Evolutionary conservation across 92 coral and sea anemone genomes (phyloP).

Genomic region (Phenganax marumi): DNA sequence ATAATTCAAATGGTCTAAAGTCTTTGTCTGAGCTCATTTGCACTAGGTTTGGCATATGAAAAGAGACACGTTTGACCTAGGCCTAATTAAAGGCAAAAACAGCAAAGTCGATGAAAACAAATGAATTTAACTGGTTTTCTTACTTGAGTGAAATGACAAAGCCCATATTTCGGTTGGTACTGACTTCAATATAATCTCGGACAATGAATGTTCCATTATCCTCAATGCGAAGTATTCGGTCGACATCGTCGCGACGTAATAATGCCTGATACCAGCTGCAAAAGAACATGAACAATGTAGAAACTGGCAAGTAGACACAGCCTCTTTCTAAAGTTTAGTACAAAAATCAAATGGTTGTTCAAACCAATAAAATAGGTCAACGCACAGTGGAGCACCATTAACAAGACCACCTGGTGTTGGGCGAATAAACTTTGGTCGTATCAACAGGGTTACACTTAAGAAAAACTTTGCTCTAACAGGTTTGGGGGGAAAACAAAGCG

Average conservation of each 20-base stretch:
- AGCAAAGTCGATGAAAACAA: neutral
- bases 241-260: conserved; percentile 60
- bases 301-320: neutral
- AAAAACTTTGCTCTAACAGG: too few species aligned
- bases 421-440: too few species aligned
- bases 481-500: too few species aligned
- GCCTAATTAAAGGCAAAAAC: neutral
- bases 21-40: too few species aligned
- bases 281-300: neutral
- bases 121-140: neutral
- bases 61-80: too few species aligned
- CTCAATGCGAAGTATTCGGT: conserved; percentile 45
- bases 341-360: neutral
- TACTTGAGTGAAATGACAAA: conserved; percentile 77
- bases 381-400: too few species aligned
- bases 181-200: conserved; percentile 59
- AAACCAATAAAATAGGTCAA: too few species aligned
- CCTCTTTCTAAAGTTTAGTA: conserved; percentile 22
- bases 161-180: conserved; percentile 61
- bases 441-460: too few species aligned
- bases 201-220: conserved; percentile 68
- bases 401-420: too few species aligned
- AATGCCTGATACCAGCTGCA: conserved; percentile 70
- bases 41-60: too few species aligned
- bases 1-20: too few species aligned